Evolutionary conservation across 2,888 invertebrate species (phyloP), one percentile per base, ranked within the genome.

Genomic region (Quadroppia sp.): DNA sequence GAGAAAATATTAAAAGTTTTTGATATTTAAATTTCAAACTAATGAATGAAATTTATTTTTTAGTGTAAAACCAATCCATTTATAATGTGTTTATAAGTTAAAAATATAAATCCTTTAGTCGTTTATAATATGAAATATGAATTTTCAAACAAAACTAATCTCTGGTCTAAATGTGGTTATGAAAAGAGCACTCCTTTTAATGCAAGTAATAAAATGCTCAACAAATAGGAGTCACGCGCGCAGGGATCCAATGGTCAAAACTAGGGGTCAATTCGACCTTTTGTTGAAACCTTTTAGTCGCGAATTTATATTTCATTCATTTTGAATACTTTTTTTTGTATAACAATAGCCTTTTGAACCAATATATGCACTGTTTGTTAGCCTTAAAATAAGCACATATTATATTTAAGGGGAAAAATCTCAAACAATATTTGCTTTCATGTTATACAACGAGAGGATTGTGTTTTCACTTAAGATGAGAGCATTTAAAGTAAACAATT

Each of bases 261-360:
- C 4, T 64, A 40, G n/a, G n/a, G 64, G 64, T 64, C 64, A 64
- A 17, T 64, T 64, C 36, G 64, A 15, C 7, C 64, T 36, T 36
- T 64, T 64, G 64, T 64, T 64, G 20, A 64, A 64, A 64, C 64
- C 64, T 64, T 64, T 64, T 64, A 64, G 36, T 36, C 32, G 64
- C n/a, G 6, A 64, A 59, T 59, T 20, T 59, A 59, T 30, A 59
- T 59, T 59, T 64, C 36, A 64, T 64, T 23, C 4, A 2, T 36
- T 32, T 64, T 64, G 30, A 64, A 36, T 64, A 64, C 36, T 36
- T 45, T 45, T 36, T 7, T 48, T 61, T 36, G n/a, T 64, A 64
- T 64, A 64, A 64, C 64, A 64, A 64, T 64, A 64, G 13, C 32
- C 6, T 15, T 11, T 15, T 9, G 6, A 15, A 45, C 11, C 2